Conservation (phyloP, 1,140 invertebrate species). For the Zaprionus kolodkinae region DNA sequence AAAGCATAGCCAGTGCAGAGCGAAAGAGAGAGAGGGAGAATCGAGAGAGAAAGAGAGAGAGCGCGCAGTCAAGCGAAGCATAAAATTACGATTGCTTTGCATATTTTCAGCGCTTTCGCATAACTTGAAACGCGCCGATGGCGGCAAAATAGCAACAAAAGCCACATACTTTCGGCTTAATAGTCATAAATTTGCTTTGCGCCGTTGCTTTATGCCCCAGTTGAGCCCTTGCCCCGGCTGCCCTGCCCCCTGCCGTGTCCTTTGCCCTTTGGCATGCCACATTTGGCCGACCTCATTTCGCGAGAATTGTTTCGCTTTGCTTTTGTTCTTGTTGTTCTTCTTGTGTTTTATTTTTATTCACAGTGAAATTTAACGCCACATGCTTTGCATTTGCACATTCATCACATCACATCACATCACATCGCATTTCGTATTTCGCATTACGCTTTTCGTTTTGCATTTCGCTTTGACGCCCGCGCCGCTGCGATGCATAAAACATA, state of each 20-base stretch:
- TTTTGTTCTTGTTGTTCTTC: constrained; percentile 13
- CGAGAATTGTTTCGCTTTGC: constrained; percentile 36
- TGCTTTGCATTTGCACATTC: constrained; percentile 71
- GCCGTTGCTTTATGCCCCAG: constrained; percentile 35
- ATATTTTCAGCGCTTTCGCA: constrained; percentile 76
- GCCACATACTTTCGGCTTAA: constrained; percentile 74
- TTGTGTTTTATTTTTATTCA: constrained; percentile 45
- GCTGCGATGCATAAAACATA: constrained; percentile 51
- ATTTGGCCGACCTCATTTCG: constrained; percentile 53
- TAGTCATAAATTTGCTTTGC: constrained; percentile 76
- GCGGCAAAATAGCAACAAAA: constrained; percentile 68
- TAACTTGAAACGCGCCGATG: constrained; percentile 54
- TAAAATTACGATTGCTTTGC: constrained; percentile 72
- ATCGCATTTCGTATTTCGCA: constrained; percentile 68
- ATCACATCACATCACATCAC: constrained; percentile 73
- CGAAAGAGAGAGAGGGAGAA: background rate
- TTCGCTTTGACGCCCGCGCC: constrained; percentile 40
- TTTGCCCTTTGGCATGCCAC: background rate
- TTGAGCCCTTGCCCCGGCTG: constrained; percentile 2
- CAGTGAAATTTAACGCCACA: constrained; percentile 74
- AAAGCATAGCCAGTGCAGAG: background rate
- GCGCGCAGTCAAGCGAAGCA: constrained; percentile 33
- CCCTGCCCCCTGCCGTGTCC: background rate
- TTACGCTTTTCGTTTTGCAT: constrained; percentile 38
- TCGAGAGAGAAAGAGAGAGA: background rate